Percentiles rank a stretch among this genome's conserved stretches.
Evolutionary conservation across 2,888 invertebrate genomes (phyloP).

Genomic region (Pseudococcus longispinus): DNA sequence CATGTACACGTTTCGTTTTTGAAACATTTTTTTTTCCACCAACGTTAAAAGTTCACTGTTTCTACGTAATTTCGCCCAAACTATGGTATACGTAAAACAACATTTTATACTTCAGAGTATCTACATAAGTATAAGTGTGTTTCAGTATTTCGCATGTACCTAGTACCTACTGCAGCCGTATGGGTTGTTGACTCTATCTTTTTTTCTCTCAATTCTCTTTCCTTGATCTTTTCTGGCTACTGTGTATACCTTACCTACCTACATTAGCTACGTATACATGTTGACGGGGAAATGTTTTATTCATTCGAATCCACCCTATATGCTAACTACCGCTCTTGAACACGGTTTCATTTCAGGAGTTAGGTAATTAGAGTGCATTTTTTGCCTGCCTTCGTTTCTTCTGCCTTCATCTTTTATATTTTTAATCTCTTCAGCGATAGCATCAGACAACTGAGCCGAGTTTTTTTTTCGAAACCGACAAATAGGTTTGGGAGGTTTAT

Average conservation of each 20-base stretch:
- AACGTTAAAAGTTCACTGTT: neutral
- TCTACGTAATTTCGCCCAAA: neutral
- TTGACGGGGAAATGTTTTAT: slow-evolving; percentile 10
- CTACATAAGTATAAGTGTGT: neutral
- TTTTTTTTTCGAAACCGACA: neutral
- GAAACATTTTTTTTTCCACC: neutral
- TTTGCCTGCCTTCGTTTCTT: neutral
- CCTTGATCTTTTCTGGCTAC: slow-evolving; percentile 8
- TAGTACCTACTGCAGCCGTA: neutral
- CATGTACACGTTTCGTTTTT: neutral
- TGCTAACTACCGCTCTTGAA: slow-evolving; percentile 34
- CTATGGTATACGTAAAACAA: neutral
- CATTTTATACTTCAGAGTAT: neutral
- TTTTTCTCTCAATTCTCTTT: neutral
- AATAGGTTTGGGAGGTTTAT: neutral
- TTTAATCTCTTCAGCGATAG: neutral
- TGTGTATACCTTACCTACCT: neutral
- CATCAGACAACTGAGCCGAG: neutral
- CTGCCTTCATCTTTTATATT: neutral
- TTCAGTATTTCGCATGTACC: neutral
- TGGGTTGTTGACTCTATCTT: neutral
- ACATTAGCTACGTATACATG: slow-evolving; percentile 7
- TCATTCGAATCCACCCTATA: slow-evolving; percentile 15
- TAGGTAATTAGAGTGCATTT: slow-evolving; percentile 20
- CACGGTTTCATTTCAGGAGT: slow-evolving; percentile 28